A percentile compares a stretch with the other conserved stretches of the same genome.
Evolutionary conservation across 2,888 invertebrate genomes (phyloP).

Genomic region (Hartigia nigra): DNA sequence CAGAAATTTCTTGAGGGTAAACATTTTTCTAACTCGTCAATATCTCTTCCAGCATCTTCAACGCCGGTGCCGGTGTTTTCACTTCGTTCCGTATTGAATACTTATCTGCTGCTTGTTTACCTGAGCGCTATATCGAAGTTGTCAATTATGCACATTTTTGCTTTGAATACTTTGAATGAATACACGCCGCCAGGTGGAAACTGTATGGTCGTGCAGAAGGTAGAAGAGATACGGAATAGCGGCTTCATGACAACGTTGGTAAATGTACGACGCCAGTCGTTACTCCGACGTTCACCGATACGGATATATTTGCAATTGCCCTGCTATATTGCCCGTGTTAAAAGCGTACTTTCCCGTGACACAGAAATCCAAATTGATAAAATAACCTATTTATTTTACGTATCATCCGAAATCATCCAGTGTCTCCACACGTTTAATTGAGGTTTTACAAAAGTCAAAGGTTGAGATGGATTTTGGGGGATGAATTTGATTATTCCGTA

Average conservation of each 20-base stretch:
- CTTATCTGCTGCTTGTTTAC: background rate
- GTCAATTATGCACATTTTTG: background rate
- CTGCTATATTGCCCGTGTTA: conserved; percentile 1
- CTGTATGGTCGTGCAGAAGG: conserved; percentile 18
- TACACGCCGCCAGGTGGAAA: conserved; percentile 8
- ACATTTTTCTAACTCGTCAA: background rate
- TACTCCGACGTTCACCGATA: conserved; percentile 25
- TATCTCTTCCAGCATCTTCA: background rate
- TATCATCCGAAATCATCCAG: background rate
- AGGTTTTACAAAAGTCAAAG: background rate
- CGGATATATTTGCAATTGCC: conserved; percentile 16
- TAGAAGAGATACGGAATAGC: conserved; percentile 22
- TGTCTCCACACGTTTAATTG: background rate
- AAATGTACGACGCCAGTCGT: conserved; percentile 27
- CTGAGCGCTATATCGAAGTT: background rate
- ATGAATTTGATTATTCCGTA: too few species aligned
- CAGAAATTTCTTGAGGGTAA: background rate
- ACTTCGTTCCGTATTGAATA: background rate
- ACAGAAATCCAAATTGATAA: background rate
- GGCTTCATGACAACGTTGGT: conserved; percentile 24
- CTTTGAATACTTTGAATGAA: background rate
- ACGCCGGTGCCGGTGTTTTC: background rate
- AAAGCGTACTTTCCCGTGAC: background rate
- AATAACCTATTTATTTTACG: background rate
- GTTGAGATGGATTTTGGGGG: background rate